A percentile compares a stretch with the other conserved stretches of the same genome.
Evolutionary conservation across 2,113 vertebrate genomes (phyloP).

Genomic region (Mobula hypostoma): DNA sequence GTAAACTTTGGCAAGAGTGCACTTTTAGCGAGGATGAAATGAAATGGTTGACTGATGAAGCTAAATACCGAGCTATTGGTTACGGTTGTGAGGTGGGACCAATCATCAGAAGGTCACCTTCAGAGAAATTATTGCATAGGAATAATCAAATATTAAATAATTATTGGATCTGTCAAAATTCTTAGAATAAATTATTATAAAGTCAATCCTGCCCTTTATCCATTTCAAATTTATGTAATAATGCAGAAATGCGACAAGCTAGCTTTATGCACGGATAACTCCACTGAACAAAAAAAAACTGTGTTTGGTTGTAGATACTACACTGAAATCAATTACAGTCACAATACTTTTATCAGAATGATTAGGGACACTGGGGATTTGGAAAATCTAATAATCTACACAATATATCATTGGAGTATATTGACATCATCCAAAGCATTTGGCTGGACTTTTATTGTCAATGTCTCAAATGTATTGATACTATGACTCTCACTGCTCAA

Average conservation of each 20-base stretch:
- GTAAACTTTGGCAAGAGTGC: background rate
- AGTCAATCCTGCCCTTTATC: background rate
- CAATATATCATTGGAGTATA: background rate
- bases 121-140: background rate
- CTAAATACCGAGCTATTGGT: background rate
- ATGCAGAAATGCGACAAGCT: background rate
- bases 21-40: background rate
- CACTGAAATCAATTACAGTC: background rate
- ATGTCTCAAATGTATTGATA: background rate
- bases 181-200: background rate
- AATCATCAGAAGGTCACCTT: background rate
- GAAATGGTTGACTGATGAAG: background rate
- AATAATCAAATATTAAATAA: conserved; percentile 11
- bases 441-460: background rate
- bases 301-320: background rate
- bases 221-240: background rate
- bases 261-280: background rate
- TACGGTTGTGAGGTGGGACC: background rate
- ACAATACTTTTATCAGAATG: background rate
- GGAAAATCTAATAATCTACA: background rate
- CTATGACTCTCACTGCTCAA: background rate
- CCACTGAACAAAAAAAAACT: background rate
- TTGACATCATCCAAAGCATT: background rate
- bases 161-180: background rate
- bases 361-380: background rate